Evolutionary conservation across 1,140 invertebrate species (phyloP).

Genomic region (Aphis gossypii): DNA sequence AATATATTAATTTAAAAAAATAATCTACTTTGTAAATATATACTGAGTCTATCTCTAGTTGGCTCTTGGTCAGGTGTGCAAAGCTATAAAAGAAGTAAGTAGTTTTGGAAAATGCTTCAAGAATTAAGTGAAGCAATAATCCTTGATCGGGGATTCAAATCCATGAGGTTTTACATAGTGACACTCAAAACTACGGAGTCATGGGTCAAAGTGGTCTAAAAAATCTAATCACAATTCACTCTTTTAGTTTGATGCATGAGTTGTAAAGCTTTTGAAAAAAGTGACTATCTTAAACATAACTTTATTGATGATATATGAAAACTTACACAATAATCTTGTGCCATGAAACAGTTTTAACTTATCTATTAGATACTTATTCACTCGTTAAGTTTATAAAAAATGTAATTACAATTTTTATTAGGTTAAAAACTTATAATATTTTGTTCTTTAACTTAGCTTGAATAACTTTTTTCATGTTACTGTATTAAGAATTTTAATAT

Average conservation of each 20-base stretch:
- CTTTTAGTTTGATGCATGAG: neutral
- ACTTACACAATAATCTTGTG: slow-evolving; percentile 18
- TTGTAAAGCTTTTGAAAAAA: neutral
- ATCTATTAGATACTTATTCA: neutral
- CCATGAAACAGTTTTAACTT: neutral
- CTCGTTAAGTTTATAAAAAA: slow-evolving; percentile 4
- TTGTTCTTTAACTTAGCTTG: slow-evolving; percentile 24
- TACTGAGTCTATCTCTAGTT: neutral
- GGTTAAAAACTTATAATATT: neutral
- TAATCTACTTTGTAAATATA: neutral
- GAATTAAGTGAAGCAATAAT: neutral
- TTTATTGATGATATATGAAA: neutral
- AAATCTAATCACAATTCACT: neutral
- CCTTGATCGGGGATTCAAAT: neutral
- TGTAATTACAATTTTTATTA: neutral
- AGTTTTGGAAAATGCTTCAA: neutral
- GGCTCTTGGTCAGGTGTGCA: neutral
- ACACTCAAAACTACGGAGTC: neutral
- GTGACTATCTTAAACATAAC: neutral
- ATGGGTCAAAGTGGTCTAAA: neutral
- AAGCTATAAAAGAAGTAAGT: neutral
- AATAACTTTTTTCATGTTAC: neutral
- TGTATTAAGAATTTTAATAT: neutral
- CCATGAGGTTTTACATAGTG: neutral
- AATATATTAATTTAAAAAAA: neutral